Conservation (phyloP, 2,797 vertebrate species). For the Channallabes apus region DNA sequence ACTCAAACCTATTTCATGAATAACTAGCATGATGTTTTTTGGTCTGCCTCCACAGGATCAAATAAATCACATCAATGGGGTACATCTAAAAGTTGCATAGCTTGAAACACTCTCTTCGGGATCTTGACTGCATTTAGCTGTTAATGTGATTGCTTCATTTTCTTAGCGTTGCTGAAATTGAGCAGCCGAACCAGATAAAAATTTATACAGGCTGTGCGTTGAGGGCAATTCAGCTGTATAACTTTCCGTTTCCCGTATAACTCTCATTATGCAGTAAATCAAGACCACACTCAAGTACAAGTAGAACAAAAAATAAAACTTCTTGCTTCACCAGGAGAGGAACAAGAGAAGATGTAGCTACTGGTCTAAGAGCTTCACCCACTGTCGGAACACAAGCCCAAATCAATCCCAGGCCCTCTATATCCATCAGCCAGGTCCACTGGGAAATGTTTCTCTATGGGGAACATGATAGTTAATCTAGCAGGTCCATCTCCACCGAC, state of each 20-base stretch:
- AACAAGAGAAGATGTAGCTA: conserved; percentile 20
- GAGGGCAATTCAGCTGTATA: conserved; percentile 13
- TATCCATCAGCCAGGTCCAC: conserved; percentile 48
- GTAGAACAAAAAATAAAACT: neutral
- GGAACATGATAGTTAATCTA: conserved; percentile 50
- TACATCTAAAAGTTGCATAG: conserved; percentile 36
- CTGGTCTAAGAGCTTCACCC: neutral
- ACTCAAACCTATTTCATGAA: conserved; percentile 53
- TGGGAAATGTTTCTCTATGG: conserved; percentile 40
- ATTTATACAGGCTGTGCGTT: conserved; percentile 21
- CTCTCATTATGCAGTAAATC: conserved; percentile 16
- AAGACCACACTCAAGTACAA: neutral
- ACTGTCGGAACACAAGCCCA: conserved; percentile 17
- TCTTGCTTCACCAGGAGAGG: neutral
- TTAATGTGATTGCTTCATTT: conserved; percentile 39
- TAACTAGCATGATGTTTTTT: conserved; percentile 47
- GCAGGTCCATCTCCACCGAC: conserved; percentile 55
- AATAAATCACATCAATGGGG: conserved; percentile 44
- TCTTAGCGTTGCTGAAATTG: neutral
- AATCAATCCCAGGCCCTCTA: conserved; percentile 38
- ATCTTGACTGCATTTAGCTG: conserved; percentile 29
- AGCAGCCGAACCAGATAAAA: neutral
- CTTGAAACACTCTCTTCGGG: conserved; percentile 21
- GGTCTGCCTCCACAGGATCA: conserved; percentile 39
- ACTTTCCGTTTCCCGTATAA: conserved; percentile 3